A percentile compares a stretch with the other conserved stretches of the same genome.
Evolutionary conservation across 2,113 vertebrate species (phyloP).

Genomic region (Aspidoscelis tigris): DNA sequence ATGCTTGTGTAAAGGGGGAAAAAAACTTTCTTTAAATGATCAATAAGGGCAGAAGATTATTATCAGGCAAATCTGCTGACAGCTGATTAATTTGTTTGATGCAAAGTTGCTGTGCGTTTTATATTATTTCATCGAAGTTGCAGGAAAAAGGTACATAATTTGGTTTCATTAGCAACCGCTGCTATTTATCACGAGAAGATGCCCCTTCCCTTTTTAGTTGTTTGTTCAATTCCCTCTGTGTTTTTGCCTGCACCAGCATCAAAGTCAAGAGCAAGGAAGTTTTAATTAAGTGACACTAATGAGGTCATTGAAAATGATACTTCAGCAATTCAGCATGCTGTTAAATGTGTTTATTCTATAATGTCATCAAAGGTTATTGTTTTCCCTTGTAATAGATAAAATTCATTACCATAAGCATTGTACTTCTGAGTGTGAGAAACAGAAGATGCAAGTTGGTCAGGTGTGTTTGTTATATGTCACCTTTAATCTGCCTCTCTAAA

Average conservation of each 20-base stretch:
- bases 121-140: slow-evolving; percentile 89
- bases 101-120: slow-evolving; percentile 88
- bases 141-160: slow-evolving; percentile 89
- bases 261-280: slow-evolving; percentile 92
- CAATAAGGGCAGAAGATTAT: slow-evolving; percentile 88
- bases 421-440: slow-evolving; percentile 79
- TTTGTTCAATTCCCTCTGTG: slow-evolving; percentile 87
- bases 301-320: slow-evolving; percentile 92
- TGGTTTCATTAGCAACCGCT: slow-evolving; percentile 90
- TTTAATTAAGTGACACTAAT: slow-evolving; percentile 97
- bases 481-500: slow-evolving; percentile 72
- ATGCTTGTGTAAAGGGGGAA: slow-evolving; percentile 82
- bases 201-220: slow-evolving; percentile 74
- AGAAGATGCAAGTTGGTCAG: slow-evolving; percentile 77
- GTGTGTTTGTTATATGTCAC: slow-evolving; percentile 71
- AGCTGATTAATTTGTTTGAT: slow-evolving; percentile 88
- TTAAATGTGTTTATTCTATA: slow-evolving; percentile 95
- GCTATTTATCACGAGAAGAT: slow-evolving; percentile 85
- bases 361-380: slow-evolving; percentile 89
- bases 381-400: slow-evolving; percentile 84
- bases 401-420: slow-evolving; percentile 86
- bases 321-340: slow-evolving; percentile 87
- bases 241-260: slow-evolving; percentile 87
- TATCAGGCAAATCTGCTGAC: slow-evolving; percentile 83
- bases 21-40: slow-evolving; percentile 81